phyloP scores from a whole-genome alignment of 2,888 invertebrate species.

The Eudasyphora cyanicolor region DNA sequence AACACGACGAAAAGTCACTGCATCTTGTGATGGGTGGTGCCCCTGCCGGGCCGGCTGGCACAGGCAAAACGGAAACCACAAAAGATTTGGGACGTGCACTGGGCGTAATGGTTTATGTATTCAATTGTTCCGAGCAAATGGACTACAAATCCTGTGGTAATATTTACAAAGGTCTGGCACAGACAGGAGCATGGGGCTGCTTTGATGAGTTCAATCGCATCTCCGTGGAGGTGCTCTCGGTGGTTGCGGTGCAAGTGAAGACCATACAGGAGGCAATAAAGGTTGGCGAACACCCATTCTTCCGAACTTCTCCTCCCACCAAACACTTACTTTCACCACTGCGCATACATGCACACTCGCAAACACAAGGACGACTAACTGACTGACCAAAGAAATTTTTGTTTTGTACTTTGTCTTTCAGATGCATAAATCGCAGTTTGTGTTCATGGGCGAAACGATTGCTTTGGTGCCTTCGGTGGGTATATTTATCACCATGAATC shows the following conservation, averaged over 20 bases:
- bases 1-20: constrained; percentile 82
- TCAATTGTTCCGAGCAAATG: constrained; percentile 99
- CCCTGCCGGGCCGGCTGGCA: constrained; percentile 97
- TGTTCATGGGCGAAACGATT: constrained; percentile 93
- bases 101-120: constrained; percentile 98
- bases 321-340: too few species aligned
- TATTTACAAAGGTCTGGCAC: constrained; percentile 96
- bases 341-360: neutral
- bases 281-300: constrained; percentile 75
- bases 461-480: constrained; percentile 89
- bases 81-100: constrained; percentile 98
- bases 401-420: constrained; percentile 66
- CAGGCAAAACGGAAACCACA: constrained; percentile 98
- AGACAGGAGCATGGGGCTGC: constrained; percentile 98
- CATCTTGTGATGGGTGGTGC: constrained; percentile 98
- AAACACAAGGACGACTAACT: too few species aligned
- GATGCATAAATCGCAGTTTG: constrained; percentile 88
- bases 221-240: constrained; percentile 97
- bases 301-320: too few species aligned
- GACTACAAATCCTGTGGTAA: constrained; percentile 98
- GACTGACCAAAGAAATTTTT: constrained; percentile 40
- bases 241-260: constrained; percentile 97
- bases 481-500: constrained; percentile 98
- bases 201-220: constrained; percentile 99
- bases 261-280: constrained; percentile 93